These are phyloP conservation scores for Kryptolebias marmoratus DNA, from an alignment of 2,113 vertebrate species.

Conservation along the genomic window DNA sequence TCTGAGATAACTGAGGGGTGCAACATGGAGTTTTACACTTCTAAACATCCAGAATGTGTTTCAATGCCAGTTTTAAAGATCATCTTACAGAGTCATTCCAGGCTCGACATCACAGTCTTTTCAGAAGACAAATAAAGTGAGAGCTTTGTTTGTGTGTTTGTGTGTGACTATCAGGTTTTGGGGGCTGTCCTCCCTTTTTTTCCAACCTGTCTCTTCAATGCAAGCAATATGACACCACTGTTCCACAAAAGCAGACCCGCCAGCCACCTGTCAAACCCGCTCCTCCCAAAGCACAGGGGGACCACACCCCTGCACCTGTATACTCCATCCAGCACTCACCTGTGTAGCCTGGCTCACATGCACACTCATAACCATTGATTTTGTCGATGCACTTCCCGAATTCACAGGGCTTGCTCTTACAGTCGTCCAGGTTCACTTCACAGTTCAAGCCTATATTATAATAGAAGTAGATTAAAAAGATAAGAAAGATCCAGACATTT, in stretches of 20 bases:
- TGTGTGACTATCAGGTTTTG: conserved; percentile 63
- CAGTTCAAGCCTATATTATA: conserved; percentile 86
- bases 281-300: conserved; percentile 66
- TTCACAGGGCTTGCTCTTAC: conserved; percentile 90
- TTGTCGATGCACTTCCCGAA: conserved; percentile 93
- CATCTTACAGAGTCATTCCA: conserved; percentile 64
- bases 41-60: conserved; percentile 48
- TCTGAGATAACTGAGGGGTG: conserved; percentile 1
- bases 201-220: conserved; percentile 42
- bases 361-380: conserved; percentile 92
- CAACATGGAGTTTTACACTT: conserved; percentile 27
- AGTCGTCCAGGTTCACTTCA: conserved; percentile 93
- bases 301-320: conserved; percentile 63
- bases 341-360: conserved; percentile 89
- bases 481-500: background rate
- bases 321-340: conserved; percentile 72
- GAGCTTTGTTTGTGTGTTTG: conserved; percentile 50
- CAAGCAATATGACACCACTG: conserved; percentile 75
- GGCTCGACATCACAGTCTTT: conserved; percentile 62
- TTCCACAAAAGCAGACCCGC: conserved; percentile 58
- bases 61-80: conserved; percentile 65
- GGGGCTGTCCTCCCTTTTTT: conserved; percentile 62
- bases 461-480: background rate
- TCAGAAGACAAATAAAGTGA: conserved; percentile 69
- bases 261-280: conserved; percentile 76